These are phyloP conservation scores for Diglossa cyanea DNA, from an alignment of 2,797 vertebrate genomes.

Conservation along the genomic window DNA sequence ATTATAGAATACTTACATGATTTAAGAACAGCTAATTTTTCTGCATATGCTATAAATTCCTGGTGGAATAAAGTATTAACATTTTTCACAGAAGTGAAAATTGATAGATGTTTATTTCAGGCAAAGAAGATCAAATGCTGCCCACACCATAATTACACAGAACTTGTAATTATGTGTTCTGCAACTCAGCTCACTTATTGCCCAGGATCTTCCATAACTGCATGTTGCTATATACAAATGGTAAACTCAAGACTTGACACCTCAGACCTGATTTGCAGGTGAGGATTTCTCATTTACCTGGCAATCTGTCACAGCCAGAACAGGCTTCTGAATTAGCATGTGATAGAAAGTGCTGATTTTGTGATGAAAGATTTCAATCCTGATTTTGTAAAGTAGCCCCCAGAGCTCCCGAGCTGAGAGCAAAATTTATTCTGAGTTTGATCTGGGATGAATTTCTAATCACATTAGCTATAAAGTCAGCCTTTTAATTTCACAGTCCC, in stretches of 20 bases:
- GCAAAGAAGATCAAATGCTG: neutral
- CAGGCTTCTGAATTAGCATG: neutral
- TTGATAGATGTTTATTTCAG: constrained; percentile 6
- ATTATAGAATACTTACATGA: neutral
- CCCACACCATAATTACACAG: neutral
- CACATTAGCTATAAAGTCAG: neutral
- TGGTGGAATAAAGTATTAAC: neutral
- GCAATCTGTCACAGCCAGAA: neutral
- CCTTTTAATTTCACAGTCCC: neutral
- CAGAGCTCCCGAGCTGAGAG: neutral
- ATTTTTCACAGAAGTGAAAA: neutral
- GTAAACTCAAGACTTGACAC: neutral
- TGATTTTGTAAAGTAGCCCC: neutral
- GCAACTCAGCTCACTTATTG: neutral
- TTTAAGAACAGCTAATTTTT: neutral
- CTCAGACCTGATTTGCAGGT: neutral
- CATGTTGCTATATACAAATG: neutral
- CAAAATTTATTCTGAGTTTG: neutral
- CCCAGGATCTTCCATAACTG: neutral
- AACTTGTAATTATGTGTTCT: neutral
- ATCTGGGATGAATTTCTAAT: constrained; percentile 13
- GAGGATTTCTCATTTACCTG: neutral
- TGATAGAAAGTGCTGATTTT: neutral
- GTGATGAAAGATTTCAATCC: neutral
- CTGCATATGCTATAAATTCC: neutral